Evolutionary conservation across 2,113 vertebrate species (phyloP), one percentile per base, ranked within the genome.

Genomic region (Genyomyrus donnyi): DNA sequence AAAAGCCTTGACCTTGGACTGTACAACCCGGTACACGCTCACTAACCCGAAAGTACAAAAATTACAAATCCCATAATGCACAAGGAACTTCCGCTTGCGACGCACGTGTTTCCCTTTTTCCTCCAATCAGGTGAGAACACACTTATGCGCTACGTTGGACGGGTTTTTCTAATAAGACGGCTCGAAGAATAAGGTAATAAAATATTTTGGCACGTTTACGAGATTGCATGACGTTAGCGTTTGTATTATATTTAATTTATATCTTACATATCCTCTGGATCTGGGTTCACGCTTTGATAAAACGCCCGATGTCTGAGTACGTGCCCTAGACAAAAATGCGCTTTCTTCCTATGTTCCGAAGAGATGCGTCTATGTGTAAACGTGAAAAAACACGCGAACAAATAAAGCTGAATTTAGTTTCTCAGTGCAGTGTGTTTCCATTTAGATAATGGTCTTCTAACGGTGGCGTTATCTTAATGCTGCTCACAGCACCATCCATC

Each of bases 121-220:
- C 10, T 89, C 96, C 95, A 96, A 95, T 96, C 93, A 94, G 11
- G 91, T 27, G 5, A 85, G 62, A 92, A 91, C 93, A 94, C 89
- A 91, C 19, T 89, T 62, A 35, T 85, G 1, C 0, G 13, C 39
- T 42, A 46, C 70, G 9, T 1, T n/a, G 0, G 35, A 31, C 91
- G 90, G 91, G 91, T 49, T 53, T 92, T 39, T 66, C 8, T 89
- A 88, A 91, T 90, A 9, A 0, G 88, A 19, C 8, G 0, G 10
- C 3, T 17, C 31, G 93, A 83, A 92, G 95, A 95, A 95, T 53
- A 91, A 52, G 88, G 85, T 86, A 90, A 45, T 87, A 85, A 90
- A 48, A 10, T 48, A 24, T 24, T 85, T 84, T 24, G 8, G 80
- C 10, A 46, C 83, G 48, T 85, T 85, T 46, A 48, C 21, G 6